Evolutionary conservation across 1,140 invertebrate species (phyloP).

Genomic region (Drosophila lacertosa): DNA sequence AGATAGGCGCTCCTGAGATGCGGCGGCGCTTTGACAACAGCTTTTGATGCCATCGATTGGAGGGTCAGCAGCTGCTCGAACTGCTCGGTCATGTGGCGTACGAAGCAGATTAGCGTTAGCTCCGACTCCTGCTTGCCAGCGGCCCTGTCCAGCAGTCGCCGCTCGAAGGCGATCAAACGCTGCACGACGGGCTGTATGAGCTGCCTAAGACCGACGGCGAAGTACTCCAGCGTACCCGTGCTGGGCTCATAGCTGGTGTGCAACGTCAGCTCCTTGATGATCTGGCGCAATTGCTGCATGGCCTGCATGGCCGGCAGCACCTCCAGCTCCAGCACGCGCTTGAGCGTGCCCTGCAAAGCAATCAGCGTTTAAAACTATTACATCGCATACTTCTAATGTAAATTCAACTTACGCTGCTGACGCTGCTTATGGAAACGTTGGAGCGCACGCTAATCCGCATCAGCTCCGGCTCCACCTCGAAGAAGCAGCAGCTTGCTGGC

Average conservation of each 20-base stretch:
- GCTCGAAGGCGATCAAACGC: constrained; percentile 54
- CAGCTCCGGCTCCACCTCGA: constrained; percentile 37
- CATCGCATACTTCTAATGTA: too few relatives aligned
- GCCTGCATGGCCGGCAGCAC: constrained; percentile 51
- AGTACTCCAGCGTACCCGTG: constrained; percentile 56
- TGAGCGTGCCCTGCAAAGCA: constrained; percentile 29
- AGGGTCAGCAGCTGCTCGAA: constrained; percentile 46
- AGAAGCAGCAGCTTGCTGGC: constrained; percentile 68
- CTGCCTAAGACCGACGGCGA: constrained; percentile 58
- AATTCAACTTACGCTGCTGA: constrained; percentile 48
- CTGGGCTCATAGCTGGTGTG: constrained; percentile 3
- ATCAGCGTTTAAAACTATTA: too few relatives aligned
- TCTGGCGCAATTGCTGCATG: constrained; percentile 52
- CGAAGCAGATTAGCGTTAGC: constrained; percentile 48
- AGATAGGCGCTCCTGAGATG: constrained; percentile 61
- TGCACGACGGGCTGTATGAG: constrained; percentile 58
- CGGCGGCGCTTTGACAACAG: constrained; percentile 41
- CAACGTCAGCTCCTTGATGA: constrained; percentile 28
- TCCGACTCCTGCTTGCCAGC: background rate
- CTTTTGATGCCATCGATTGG: constrained; percentile 16
- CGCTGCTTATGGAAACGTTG: constrained; percentile 59
- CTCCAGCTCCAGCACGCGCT: constrained; percentile 13
- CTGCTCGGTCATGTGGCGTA: constrained; percentile 31
- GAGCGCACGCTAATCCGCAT: constrained; percentile 38
- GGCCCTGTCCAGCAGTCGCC: constrained; percentile 17